Evolutionary conservation across 2,888 invertebrate species (phyloP), one percentile per base, ranked within the genome.

Genomic region (Branchipolynoe longqiensis): DNA sequence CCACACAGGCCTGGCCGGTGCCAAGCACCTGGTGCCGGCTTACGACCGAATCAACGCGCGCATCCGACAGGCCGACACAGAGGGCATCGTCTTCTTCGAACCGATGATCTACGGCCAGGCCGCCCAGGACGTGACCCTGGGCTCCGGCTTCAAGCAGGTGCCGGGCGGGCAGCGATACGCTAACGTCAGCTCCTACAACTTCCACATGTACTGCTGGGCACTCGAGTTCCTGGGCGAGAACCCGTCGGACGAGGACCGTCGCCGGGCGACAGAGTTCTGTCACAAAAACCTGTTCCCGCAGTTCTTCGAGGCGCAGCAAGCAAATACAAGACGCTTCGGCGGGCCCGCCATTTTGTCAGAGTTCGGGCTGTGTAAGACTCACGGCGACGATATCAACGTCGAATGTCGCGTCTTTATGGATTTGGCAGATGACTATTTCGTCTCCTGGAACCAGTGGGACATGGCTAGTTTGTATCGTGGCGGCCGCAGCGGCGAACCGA

Each of bases 381-480:
- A 85, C 25, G 82, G 85, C 2, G 89, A 88, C 58, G 84, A 85
- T 31, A 83, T 86, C 22, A 89, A 85, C 88, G 90, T 74, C 14
- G 86, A 88, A 28, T 84, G 84, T 54, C 22, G 62, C 22, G 74
- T 69, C 22, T 88, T 88, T 31, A 82, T 91, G 85, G 82, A 88
- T 64, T 56, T 83, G 36, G 86, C 89, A 2, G 90, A 91, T 83
- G 85, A 89, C 31, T 81, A 82, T 73, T 86, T 89, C 18, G 88
- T 89, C 48, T 89, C 90, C 38, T 91, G 90, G 90, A 86, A 88
- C 0, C 90, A 90, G 74, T 91, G 91, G 91, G 91, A 90, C 85
- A 87, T 89, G 54, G 14, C 56, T 82, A 85, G 88, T 88, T 25
- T 78, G 25, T 84, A 85, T 62, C 18, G 69, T 84, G 84, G 62